Evolutionary conservation across 1,140 invertebrate genomes (phyloP), one percentile per base, ranked within the genome.

Genomic region (Leptinotarsa lineolata): DNA sequence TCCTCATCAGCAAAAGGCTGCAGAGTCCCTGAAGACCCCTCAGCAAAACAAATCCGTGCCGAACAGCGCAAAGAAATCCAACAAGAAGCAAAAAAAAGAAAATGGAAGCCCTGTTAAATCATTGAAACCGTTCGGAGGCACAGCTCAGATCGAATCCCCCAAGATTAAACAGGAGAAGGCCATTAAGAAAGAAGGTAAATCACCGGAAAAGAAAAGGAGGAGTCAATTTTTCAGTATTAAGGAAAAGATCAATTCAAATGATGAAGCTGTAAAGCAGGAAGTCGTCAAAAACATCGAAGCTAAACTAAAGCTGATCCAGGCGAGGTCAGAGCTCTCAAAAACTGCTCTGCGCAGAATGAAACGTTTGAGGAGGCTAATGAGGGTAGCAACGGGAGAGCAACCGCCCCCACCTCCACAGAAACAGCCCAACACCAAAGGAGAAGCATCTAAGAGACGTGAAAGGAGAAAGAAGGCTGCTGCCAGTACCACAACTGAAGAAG

Each of bases 331-430:
- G 30, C 21, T 79, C 3, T 70, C 77, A 1, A 81, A 80, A 72
- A 79, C 76, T 0, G 80, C 76, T 21, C 79, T 74, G 45, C 75
- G 64, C 21, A 81, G 77, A 70, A 60, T 81, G 45, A 66, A 46
- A 60, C 15, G 74, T 16, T 67, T 76, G 13, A 72, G 68, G 4
- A 76, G 69, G 66, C 12, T 76, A 18, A 65, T 66, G 67, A 60
- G 20, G 18, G 64, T 74, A 54, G 63, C 60, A 30, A 70, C 66
- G 48, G 77, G 59, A 44, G 22, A 74, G 4, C 4, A 30, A 68
- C 54, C 66, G n/a, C 3, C 12, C 1, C 65, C 45, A 60, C 24
- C 48, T 15, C n/a, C 18, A 70, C 48, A 21, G 16, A 72, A 71
- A 21, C 16, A 58, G 15, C n/a, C 18, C 6, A 22, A 77, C 16